phyloP scores from a whole-genome alignment of 2,888 invertebrate genomes.

The Lepidocyrtinus sp. region DNA sequence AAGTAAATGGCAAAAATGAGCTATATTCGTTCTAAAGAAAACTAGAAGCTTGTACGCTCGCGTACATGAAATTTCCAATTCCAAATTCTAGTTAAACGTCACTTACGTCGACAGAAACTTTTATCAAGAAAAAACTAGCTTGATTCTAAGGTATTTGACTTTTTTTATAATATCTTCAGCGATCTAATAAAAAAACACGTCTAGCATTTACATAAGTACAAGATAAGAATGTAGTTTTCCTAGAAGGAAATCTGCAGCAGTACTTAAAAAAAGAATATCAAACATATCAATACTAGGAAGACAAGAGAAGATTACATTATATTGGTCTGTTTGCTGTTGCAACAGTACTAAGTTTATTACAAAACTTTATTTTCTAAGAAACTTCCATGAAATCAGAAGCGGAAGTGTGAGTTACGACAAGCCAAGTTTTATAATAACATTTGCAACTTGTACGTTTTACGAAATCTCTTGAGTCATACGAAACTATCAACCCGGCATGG shows the following conservation, averaged over 20 bases:
- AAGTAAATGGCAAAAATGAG: too few relatives aligned
- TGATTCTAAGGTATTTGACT: background rate
- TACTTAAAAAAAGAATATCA: background rate
- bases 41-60: too few relatives aligned
- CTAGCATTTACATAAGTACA: background rate
- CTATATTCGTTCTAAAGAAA: too few relatives aligned
- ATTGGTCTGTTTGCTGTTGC: background rate
- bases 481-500: background rate
- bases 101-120: too few relatives aligned
- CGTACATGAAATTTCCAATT: too few relatives aligned
- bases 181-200: background rate
- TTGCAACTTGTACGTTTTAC: background rate
- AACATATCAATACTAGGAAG: background rate
- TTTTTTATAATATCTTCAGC: background rate
- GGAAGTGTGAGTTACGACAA: constrained; percentile 16
- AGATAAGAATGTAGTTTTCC: constrained; percentile 3
- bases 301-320: background rate
- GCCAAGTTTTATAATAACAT: constrained; percentile 10
- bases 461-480: background rate
- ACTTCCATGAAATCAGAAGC: constrained; percentile 15
- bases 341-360: background rate
- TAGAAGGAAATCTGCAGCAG: constrained; percentile 7
- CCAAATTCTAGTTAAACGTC: too few relatives aligned
- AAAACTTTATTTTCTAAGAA: constrained; percentile 9
- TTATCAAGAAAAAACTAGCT: too few relatives aligned